These are phyloP conservation scores for Vicugna pacos DNA, from an alignment of 2,113 vertebrate species.

Conservation along the genomic window DNA sequence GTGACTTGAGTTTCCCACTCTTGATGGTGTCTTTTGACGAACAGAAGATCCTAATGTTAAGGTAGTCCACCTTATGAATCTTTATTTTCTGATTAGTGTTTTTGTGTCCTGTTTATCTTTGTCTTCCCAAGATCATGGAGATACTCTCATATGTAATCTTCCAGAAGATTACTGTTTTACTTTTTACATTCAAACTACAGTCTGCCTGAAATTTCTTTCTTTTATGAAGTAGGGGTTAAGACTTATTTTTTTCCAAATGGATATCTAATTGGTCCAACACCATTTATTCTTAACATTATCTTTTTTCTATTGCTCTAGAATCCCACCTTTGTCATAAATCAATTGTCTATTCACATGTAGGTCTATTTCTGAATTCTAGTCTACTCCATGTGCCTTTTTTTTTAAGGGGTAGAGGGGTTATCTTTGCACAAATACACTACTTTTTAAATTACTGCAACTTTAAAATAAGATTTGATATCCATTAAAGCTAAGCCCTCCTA, in stretches of 20 bases:
- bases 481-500: slow-evolving; percentile 11
- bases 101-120: background rate
- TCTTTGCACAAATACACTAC: background rate
- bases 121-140: background rate
- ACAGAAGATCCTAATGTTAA: background rate
- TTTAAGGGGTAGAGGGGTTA: background rate
- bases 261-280: background rate
- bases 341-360: background rate
- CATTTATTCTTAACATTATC: background rate
- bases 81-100: background rate
- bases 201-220: background rate
- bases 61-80: background rate
- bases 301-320: background rate
- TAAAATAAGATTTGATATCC: background rate
- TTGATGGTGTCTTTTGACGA: background rate
- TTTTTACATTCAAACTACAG: background rate
- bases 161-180: background rate
- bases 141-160: background rate
- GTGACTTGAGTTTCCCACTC: background rate
- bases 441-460: background rate
- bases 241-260: background rate
- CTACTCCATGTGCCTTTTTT: background rate
- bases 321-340: background rate
- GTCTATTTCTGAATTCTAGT: background rate
- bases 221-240: background rate